A percentile compares a stretch with the other conserved stretches of the same genome.
Evolutionary conservation across 2,797 vertebrate species (phyloP).

Genomic region (Propithecus deckenii): DNA sequence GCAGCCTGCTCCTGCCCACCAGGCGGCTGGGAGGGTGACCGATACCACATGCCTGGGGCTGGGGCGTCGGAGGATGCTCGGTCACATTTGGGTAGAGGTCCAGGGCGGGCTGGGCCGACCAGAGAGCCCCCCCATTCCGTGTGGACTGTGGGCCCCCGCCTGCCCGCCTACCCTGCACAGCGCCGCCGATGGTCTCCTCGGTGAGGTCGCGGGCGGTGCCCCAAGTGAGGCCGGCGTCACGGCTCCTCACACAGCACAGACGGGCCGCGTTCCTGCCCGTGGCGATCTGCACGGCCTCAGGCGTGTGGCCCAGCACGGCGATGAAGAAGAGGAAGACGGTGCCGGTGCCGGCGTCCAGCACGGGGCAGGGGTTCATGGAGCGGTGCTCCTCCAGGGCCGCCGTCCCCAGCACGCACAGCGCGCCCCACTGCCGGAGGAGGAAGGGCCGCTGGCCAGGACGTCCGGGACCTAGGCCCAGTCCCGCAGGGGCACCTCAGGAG

Average conservation of each 20-base stretch:
- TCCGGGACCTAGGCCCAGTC: background rate
- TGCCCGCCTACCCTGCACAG: conserved; percentile 88
- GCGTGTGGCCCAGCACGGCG: conserved; percentile 92
- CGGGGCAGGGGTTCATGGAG: conserved; percentile 97
- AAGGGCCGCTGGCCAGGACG: background rate
- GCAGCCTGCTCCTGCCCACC: background rate
- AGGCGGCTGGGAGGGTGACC: no score
- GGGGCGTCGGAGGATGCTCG: background rate
- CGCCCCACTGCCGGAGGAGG: conserved; percentile 90
- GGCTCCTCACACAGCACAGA: conserved; percentile 93
- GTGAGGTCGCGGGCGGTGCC: conserved; percentile 91
- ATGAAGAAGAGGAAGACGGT: conserved; percentile 97
- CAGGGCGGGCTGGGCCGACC: background rate
- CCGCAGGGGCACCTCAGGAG: background rate
- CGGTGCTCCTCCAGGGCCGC: conserved; percentile 91
- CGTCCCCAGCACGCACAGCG: conserved; percentile 89
- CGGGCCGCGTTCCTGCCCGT: conserved; percentile 93
- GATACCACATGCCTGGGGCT: no score
- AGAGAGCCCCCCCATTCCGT: background rate
- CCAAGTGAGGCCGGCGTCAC: conserved; percentile 92
- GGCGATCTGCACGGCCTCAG: conserved; percentile 92
- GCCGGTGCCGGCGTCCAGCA: conserved; percentile 92
- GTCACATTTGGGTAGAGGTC: background rate
- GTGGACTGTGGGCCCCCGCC: background rate
- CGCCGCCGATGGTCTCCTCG: conserved; percentile 88